Percentiles rank a stretch among this genome's conserved stretches.
These are phyloP conservation scores for Eulemur coronatus DNA, from an alignment of 2,797 vertebrate genomes.

Conservation along the genomic window DNA sequence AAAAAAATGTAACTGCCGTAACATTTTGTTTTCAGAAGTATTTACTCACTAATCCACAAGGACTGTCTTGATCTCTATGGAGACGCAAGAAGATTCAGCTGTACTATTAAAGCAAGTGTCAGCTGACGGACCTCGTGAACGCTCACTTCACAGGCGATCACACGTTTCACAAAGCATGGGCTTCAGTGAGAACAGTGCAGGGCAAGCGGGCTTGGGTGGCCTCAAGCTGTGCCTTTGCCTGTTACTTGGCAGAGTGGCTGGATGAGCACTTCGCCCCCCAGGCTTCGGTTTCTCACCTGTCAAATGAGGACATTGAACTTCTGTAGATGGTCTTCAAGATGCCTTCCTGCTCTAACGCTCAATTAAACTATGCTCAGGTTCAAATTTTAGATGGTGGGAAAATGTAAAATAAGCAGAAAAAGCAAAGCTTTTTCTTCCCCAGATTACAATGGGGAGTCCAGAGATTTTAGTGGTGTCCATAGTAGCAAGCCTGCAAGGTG, in stretches of 20 bases:
- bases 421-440: neutral
- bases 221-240: neutral
- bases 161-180: neutral
- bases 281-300: neutral
- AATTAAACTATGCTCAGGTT: neutral
- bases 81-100: neutral
- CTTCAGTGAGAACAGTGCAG: neutral
- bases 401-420: neutral
- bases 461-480: neutral
- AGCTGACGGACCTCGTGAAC: neutral
- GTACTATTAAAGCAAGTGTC: neutral
- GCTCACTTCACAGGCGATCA: neutral
- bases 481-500: neutral
- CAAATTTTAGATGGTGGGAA: neutral
- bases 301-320: neutral
- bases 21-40: neutral
- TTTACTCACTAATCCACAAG: neutral
- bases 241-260: no score
- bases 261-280: fast-evolving
- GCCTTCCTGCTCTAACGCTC: neutral
- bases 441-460: neutral
- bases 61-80: neutral
- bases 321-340: neutral
- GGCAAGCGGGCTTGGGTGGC: no score
- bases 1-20: neutral